phyloP scores from a whole-genome alignment of 2,113 vertebrate genomes.

The Planiliza haematocheilus region DNA sequence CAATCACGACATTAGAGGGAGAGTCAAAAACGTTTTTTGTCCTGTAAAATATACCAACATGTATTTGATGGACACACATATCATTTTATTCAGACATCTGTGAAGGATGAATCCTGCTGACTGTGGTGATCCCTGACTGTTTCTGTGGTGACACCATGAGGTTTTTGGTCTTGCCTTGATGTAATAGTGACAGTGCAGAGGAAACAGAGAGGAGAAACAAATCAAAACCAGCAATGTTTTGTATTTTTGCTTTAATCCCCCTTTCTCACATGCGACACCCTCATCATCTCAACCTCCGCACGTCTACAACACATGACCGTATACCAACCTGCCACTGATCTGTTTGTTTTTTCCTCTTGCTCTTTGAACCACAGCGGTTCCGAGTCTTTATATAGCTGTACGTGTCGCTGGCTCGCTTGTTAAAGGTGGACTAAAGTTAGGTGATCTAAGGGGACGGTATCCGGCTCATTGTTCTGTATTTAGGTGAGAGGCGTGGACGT shows the following conservation, averaged over 20 bases:
- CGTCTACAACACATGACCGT: not conserved
- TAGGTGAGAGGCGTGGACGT: slow-evolving; percentile 63
- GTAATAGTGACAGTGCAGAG: no score
- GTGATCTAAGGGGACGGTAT: slow-evolving; percentile 54
- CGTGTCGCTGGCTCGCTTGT: slow-evolving; percentile 38
- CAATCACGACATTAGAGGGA: not conserved
- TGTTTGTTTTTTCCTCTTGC: slow-evolving; percentile 23
- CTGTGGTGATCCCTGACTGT: no score
- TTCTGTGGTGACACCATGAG: no score
- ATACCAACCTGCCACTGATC: not conserved
- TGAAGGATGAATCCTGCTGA: no score
- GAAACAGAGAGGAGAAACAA: no score
- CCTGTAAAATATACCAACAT: not conserved
- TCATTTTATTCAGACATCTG: no score
- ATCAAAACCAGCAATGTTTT: no score
- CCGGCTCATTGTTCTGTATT: slow-evolving; percentile 80
- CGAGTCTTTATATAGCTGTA: slow-evolving; percentile 57
- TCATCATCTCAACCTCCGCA: not conserved
- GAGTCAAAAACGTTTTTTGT: not conserved
- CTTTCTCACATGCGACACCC: not conserved
- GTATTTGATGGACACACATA: no score
- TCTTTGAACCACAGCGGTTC: slow-evolving; percentile 2
- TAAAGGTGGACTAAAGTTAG: slow-evolving; percentile 52
- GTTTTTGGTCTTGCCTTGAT: no score
- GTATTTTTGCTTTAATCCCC: no score